Conservation (phyloP, 2,797 vertebrate genomes). For the Bryconaethiops microstoma region DNA sequence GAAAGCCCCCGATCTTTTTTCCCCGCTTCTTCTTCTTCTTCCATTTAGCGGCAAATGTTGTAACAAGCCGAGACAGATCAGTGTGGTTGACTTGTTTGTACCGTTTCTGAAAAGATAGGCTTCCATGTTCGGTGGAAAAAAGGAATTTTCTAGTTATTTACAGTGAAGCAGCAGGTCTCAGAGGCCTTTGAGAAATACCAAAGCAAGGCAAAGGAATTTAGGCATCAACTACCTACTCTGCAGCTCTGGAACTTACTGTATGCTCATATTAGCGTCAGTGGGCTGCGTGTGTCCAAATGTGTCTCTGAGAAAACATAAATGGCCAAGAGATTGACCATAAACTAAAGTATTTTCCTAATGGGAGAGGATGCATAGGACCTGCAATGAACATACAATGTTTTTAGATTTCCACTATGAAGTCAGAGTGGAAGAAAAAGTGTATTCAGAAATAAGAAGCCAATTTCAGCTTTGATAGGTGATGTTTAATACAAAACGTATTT, state of each 20-base stretch:
- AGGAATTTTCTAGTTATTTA: conserved; percentile 71
- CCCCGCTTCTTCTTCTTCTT: conserved; percentile 59
- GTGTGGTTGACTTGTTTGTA: conserved; percentile 67
- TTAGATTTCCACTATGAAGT: too few relatives aligned
- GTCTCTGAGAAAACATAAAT: background rate
- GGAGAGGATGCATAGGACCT: too few relatives aligned
- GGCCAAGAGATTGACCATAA: background rate
- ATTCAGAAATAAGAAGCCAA: too few relatives aligned
- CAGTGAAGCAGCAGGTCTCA: conserved; percentile 65
- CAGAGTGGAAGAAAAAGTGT: too few relatives aligned
- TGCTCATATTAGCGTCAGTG: background rate
- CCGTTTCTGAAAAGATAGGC: conserved; percentile 70
- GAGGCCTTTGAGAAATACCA: conserved; percentile 55
- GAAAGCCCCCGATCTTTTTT: conserved; percentile 57
- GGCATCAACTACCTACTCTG: conserved; percentile 38
- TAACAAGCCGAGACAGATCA: conserved; percentile 81
- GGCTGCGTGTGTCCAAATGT: conserved; percentile 49
- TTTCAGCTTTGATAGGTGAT: too few relatives aligned
- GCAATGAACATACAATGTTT: too few relatives aligned
- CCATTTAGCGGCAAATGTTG: conserved; percentile 67
- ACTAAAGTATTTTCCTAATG: background rate
- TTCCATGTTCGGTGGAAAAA: conserved; percentile 67
- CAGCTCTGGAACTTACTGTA: conserved; percentile 23
- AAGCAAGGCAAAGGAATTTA: conserved; percentile 51
- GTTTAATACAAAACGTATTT: too few relatives aligned